Base-by-base conservation (phyloP, 2,888 invertebrate species). In the Iphiclides podalirius region DNA sequence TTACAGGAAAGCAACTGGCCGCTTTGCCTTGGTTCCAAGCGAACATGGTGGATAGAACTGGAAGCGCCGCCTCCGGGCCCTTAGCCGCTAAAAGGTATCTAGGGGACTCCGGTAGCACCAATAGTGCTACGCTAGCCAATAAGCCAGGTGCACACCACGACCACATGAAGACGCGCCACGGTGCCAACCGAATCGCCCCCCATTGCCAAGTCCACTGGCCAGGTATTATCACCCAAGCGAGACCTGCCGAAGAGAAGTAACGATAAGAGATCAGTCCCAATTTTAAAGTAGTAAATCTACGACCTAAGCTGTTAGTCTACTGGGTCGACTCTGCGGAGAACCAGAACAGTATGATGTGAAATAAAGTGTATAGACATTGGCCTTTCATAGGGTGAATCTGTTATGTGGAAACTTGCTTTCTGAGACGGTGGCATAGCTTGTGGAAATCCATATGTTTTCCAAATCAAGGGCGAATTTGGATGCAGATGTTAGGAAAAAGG, bases 121-220 rank as follows among this genome's bases (percentile, higher is more conserved):
- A 64, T 2, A 93, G 75, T 2, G 91, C 87, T 0, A 90, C 41
- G 0, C 93, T 90, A 0, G 93, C 92, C 0, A 91, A 54, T 3
- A 94, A 53, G 28, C 92, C 92, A 0, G 95, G 92, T 0, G 92
- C 60, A 1, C 92, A 91, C 72, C 94, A 91, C 0, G 91, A 67
- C 53, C 93, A 89, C 6, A 95, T 75, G 57, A 94, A 93, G 1
- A 93, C 72, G 1, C 95, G 89, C 96, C 96, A 96, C 0, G 95
- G 93, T n/a, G 91, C 90, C 41, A 93, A 89, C 0, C 72, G 66
- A 47, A 93, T 63, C 3, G 63, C 58, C 6, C 78, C 80, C 0
- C 90, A 45, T 0, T 72, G 58, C 31, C 89, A 70, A 0, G 90
- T 81, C 73, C 91, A 80, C 36, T 79, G 68, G 0, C 90, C 72